Evolutionary conservation across 2,797 vertebrate species (phyloP), one percentile per base, ranked within the genome.

Genomic region (Carapus acus): DNA sequence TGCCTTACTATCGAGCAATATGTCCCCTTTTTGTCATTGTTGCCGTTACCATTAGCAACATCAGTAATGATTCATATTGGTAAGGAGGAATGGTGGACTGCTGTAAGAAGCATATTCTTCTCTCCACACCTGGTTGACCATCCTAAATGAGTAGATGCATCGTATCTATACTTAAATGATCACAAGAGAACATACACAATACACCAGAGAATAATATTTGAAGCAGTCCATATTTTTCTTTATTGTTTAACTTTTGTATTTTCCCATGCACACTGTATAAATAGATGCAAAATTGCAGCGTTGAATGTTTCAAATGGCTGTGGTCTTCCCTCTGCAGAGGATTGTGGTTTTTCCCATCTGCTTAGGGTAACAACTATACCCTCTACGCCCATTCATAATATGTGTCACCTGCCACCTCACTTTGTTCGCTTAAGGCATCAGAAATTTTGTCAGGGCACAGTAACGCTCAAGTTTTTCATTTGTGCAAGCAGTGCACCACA

Each of bases 221-320:
- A 49, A 55, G 46, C 20, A 9, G 53, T 14, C 8, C 3, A 24
- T 36, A 16, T 37, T 46, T 53, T 17, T 27, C 37, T 23, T 43
- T 71, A 38, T 62, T 72, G 60, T 69, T 74, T 51, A 58, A 63
- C 62, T 60, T 60, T 57, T 22, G 11, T 61, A 63, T 60, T 64
- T 54, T 47, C 40, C 48, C 16, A 3, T 66, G 22, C 16, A 16
- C 22, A 31, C 58, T 23, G 58, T 36, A 24, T 52, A 83, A 84
- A 83, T 78, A 81, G 74, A 75, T 36, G 42, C 31, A 46, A 76
- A 83, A 85, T 78, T 80, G 74, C 67, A 74, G 67, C 20, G 56
- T 66, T 67, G 65, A 64, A 69, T 76, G 66, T 70, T 82, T 79
- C 46, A 76, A 79, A 71, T 82, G 75, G 67, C 58, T 76, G 73